A percentile compares a stretch with the other conserved stretches of the same genome.
Conservation (phyloP, 2,797 vertebrate genomes). For the Cyprinella venusta region DNA sequence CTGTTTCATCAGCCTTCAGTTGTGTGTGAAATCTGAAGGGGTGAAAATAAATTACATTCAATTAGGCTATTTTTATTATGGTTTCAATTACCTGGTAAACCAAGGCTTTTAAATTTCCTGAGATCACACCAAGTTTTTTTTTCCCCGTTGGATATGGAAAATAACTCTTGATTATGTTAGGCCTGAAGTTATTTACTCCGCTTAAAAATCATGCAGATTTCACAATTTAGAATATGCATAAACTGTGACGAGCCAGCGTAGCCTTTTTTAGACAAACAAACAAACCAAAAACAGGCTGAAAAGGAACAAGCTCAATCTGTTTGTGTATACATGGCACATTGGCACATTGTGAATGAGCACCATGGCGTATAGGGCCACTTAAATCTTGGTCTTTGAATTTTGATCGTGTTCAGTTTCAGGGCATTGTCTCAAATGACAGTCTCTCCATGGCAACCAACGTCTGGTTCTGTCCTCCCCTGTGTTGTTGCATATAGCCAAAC, state of each 20-base stretch:
- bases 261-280: neutral
- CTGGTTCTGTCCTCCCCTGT: constrained; percentile 11
- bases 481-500: constrained; percentile 23
- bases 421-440: constrained; percentile 18
- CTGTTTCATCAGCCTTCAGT: neutral
- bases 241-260: neutral
- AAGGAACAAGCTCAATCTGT: constrained; percentile 18
- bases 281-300: neutral
- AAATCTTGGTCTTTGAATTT: constrained; percentile 29
- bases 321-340: neutral
- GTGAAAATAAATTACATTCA: neutral
- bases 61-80: neutral
- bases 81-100: neutral
- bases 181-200: neutral
- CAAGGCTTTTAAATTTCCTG: neutral
- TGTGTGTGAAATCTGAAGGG: neutral
- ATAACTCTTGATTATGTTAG: neutral
- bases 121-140: neutral
- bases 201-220: neutral
- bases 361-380: neutral
- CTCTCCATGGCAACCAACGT: constrained; percentile 42
- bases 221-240: neutral
- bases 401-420: constrained; percentile 26
- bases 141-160: neutral
- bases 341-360: neutral